Conservation (phyloP, 2,888 invertebrate genomes). For the Hydraecia micacea region DNA sequence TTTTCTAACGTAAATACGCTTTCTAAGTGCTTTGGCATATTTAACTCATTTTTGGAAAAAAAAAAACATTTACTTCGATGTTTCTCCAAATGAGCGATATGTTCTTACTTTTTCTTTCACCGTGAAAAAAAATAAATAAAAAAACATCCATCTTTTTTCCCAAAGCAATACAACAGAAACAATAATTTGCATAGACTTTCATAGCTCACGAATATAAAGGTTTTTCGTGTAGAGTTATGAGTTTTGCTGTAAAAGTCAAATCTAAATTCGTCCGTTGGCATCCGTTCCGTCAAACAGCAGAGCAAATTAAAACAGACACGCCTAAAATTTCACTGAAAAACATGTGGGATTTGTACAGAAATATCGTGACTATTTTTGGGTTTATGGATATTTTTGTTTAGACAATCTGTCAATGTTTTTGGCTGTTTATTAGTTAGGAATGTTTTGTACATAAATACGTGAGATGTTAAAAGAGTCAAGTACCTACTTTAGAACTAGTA, state of each 20-base stretch:
- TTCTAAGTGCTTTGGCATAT: too few relatives aligned
- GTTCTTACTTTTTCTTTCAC: background rate
- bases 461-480: background rate
- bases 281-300: constrained; percentile 21
- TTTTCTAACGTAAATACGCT: too few relatives aligned
- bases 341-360: constrained; percentile 24
- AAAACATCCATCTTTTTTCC: too few relatives aligned
- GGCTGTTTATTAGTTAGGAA: constrained; percentile 7
- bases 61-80: too few relatives aligned
- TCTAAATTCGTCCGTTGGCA: constrained; percentile 44
- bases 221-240: constrained; percentile 42
- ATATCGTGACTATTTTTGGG: constrained; percentile 17
- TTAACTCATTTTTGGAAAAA: too few relatives aligned
- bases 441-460: background rate
- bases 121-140: too few relatives aligned
- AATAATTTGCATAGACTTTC: background rate
- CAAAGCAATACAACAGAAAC: background rate
- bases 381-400: constrained; percentile 19
- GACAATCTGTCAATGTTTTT: background rate
- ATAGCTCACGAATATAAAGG: constrained; percentile 21
- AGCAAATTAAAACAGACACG: constrained; percentile 46
- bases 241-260: constrained; percentile 48
- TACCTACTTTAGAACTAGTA: background rate
- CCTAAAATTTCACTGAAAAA: constrained; percentile 25
- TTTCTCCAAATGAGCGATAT: background rate